A percentile compares a stretch with the other conserved stretches of the same genome.
Conservation (phyloP, 2,888 invertebrate species). For the Coremacera marginata region DNA sequence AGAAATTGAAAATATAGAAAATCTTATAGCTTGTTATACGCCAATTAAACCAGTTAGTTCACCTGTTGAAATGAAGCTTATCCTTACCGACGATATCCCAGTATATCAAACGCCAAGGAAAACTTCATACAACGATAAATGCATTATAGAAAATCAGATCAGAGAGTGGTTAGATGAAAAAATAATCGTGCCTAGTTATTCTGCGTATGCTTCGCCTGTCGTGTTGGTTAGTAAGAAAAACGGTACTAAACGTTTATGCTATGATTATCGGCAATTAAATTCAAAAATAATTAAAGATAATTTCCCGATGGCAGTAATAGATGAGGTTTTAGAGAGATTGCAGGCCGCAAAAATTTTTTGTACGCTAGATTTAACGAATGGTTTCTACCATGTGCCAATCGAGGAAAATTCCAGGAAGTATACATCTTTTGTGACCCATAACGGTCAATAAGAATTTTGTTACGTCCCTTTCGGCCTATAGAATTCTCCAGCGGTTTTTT, state of each 20-base stretch:
- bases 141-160: slow-evolving; percentile 21
- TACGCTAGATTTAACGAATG: no score
- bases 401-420: slow-evolving; percentile 38
- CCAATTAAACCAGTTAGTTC: slow-evolving; percentile 3
- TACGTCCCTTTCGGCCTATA: slow-evolving; percentile 48
- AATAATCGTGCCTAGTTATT: slow-evolving; percentile 24
- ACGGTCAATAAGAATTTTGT: slow-evolving; percentile 44
- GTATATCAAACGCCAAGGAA: slow-evolving; percentile 26
- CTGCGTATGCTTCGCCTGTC: slow-evolving; percentile 36
- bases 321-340: slow-evolving; percentile 38
- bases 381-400: slow-evolving; percentile 43
- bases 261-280: slow-evolving; percentile 44
- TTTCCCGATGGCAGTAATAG: slow-evolving; percentile 42
- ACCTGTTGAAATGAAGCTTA: slow-evolving; percentile 22
- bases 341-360: slow-evolving; percentile 17
- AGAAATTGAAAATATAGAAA: not conserved
- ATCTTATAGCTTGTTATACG: not conserved
- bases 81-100: slow-evolving; percentile 26
- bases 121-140: slow-evolving; percentile 20
- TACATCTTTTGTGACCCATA: slow-evolving; percentile 44
- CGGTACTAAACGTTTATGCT: slow-evolving; percentile 41
- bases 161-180: slow-evolving; percentile 27
- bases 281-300: slow-evolving; percentile 45
- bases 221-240: slow-evolving; percentile 44
- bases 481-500: no score